Conservation (phyloP, 2,888 invertebrate species). For the Camptogramma bilineatum region DNA sequence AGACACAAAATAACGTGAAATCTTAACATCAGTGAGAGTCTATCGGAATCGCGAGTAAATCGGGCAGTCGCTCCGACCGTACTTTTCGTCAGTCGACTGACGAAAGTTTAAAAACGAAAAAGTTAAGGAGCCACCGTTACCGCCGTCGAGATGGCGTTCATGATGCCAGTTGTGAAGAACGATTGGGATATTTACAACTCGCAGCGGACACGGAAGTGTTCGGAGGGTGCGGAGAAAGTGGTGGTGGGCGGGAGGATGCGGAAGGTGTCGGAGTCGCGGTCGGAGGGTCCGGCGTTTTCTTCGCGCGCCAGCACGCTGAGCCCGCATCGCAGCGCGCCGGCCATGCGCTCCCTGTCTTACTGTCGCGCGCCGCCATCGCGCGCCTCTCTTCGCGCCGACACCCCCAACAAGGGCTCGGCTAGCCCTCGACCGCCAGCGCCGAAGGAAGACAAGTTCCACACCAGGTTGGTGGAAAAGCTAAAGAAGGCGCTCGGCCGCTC, state of each 20-base stretch:
- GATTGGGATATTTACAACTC: conserved; percentile 97
- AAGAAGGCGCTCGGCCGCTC: conserved; percentile 88
- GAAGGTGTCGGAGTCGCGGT: conserved; percentile 91
- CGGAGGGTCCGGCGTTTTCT: conserved; percentile 87
- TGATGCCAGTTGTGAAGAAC: conserved; percentile 98
- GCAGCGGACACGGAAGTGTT: conserved; percentile 90
- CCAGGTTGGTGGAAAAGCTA: conserved; percentile 91
- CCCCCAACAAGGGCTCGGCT: conserved; percentile 88
- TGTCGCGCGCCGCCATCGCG: conserved; percentile 82
- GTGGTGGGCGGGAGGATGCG: conserved; percentile 82
- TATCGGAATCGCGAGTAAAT: conserved; percentile 42
- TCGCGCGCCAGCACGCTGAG: conserved; percentile 84
- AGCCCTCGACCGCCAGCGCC: conserved; percentile 86
- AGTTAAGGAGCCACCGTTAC: conserved; percentile 70
- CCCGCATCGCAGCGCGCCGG: conserved; percentile 89
- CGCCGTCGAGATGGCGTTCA: conserved; percentile 93
- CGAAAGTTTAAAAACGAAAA: conserved; percentile 77
- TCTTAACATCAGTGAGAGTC: conserved; percentile 48
- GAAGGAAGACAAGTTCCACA: conserved; percentile 90
- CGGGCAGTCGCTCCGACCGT: conserved; percentile 57
- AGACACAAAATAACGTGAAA: conserved; percentile 50
- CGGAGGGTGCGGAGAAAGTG: conserved; percentile 87
- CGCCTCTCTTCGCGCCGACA: conserved; percentile 87
- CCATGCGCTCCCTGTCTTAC: conserved; percentile 86
- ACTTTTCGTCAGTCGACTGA: conserved; percentile 55